Conservation (phyloP, 2,797 vertebrate species). For the Lagocephalus sceleratus region DNA sequence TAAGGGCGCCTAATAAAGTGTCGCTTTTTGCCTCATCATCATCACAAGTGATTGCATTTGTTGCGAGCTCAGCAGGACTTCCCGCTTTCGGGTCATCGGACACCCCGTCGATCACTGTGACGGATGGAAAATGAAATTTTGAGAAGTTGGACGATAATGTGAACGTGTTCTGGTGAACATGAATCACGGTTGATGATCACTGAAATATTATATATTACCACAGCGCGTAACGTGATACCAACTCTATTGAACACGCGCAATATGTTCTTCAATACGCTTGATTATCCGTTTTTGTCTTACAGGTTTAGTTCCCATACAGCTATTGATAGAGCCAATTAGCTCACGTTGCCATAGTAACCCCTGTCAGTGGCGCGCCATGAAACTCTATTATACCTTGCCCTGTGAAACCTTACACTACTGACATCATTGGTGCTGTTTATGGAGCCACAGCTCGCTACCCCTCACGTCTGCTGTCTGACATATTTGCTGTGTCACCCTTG, state of each 20-base stretch:
- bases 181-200: too few relatives aligned
- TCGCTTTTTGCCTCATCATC: conserved; percentile 39
- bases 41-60: conserved; percentile 23
- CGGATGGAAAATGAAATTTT: too few relatives aligned
- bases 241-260: not conserved
- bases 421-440: too few relatives aligned
- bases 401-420: not conserved
- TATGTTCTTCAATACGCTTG: not conserved
- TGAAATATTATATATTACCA: too few relatives aligned
- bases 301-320: not conserved
- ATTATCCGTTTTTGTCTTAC: not conserved
- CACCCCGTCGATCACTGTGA: not conserved
- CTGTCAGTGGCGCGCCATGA: not conserved
- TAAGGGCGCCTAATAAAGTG: conserved; percentile 38
- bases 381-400: not conserved
- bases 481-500: too few relatives aligned
- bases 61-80: not conserved
- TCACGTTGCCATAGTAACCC: not conserved
- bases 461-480: too few relatives aligned
- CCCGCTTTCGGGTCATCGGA: not conserved
- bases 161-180: too few relatives aligned
- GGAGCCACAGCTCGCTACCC: too few relatives aligned
- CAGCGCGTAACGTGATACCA: too few relatives aligned
- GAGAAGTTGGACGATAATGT: too few relatives aligned
- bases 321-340: not conserved